Percentiles rank a stretch among this genome's conserved stretches.
These are phyloP conservation scores for Casuarius casuarius DNA, from an alignment of 2,113 vertebrate genomes.

Conservation along the genomic window DNA sequence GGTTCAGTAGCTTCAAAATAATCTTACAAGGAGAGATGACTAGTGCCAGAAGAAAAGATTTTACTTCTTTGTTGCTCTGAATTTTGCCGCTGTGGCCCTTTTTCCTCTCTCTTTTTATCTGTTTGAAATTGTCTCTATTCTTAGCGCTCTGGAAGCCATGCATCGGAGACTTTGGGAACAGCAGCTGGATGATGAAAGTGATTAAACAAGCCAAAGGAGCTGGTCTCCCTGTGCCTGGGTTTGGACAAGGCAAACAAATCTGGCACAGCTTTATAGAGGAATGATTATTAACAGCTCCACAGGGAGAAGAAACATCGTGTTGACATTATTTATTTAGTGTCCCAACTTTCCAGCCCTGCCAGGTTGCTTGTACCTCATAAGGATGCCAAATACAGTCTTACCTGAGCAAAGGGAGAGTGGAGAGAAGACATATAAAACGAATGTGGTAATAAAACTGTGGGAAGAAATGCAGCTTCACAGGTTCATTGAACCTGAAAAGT, in stretches of 20 bases:
- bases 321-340: background rate
- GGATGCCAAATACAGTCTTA: background rate
- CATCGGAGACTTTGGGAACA: background rate
- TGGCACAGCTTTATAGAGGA: background rate
- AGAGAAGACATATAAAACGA: background rate
- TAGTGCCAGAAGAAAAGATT: background rate
- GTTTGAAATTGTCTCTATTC: background rate
- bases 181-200: background rate
- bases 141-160: background rate
- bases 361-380: accelerated
- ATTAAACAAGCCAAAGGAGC: background rate
- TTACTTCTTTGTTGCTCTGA: background rate
- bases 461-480: background rate
- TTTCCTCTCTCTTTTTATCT: background rate
- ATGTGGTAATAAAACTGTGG: background rate
- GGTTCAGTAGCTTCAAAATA: constrained; percentile 20
- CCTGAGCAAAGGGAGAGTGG: background rate
- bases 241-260: background rate
- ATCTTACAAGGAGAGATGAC: constrained; percentile 4
- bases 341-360: background rate
- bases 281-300: background rate
- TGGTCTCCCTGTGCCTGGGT: background rate
- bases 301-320: background rate
- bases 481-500: background rate
- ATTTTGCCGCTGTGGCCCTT: background rate